Base-by-base conservation (phyloP, 2,113 vertebrate species). In the Sylvilagus bachmani region DNA sequence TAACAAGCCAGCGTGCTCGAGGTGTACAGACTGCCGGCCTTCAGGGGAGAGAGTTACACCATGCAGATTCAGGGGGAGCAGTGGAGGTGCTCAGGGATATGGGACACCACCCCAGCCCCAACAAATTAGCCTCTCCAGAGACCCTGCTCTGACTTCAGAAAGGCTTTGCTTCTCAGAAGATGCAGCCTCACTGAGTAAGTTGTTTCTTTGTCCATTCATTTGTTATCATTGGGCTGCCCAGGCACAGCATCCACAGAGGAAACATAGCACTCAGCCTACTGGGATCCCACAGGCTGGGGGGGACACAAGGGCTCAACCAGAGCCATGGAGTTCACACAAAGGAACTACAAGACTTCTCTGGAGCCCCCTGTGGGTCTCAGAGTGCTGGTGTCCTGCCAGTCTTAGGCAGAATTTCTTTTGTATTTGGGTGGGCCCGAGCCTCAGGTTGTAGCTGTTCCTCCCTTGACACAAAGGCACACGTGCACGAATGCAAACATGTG, bases 121-220 rank as follows among this genome's bases (percentile, higher is more conserved):
- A 22, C 4, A 38, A 2, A 33, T 38, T 25, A 44, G 19, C 27
- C 75, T 88, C 80, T 66, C 16, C 64, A 55, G 31, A 75, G 71
- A 83, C 27, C 33, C 71, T 73, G 49, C 25, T 51, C 73, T 89
- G 21, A 78, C 69, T 49, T 53, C 58, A 93, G 27, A 77, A 51
- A 75, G 29, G 33, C 38, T 90, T 91, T 87, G 33, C 67, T 83
- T 44, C 38, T 58, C 49, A 4, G 73, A 84, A 16, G 24, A 70
- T n/a, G 6, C 58, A 94, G 53, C 69, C 84, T 70, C 55, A 55
- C 66, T 93, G 33, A 14, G 80, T 73, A 33, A 62, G 31, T 74
- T 66, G 33, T 64, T 95, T 91, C 70, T 75, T 70, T 94, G 75
- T n/a, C 75, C 61, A 81, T 62, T 89, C 44, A 31, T 62, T 81